Evolutionary conservation across 1,140 invertebrate genomes (phyloP), one percentile per base, ranked within the genome.

Genomic region (Apis cerana): DNA sequence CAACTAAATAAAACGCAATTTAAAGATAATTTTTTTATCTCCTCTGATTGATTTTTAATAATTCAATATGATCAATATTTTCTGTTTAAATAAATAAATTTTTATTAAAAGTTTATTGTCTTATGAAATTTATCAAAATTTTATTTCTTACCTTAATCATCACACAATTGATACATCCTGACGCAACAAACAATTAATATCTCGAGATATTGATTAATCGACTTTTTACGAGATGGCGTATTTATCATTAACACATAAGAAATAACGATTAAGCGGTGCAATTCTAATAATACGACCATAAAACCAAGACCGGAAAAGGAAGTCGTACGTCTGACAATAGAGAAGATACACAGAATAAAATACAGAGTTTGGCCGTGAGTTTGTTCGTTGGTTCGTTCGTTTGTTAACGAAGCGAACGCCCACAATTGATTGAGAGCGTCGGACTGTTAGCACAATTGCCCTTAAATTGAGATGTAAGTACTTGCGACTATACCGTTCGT

Each of bases 391-490:
- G 43, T 78, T 70, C 56, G 61, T 80, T 65, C 52, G 74, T 68
- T 50, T 64, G 74, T 52, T 48, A 58, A 62, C 58, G 64, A 80
- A 62, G 52, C 76, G 13, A 33, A 83, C 82, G 76, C 82, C 75
- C 76, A 83, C 82, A 61, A 68, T 70, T 59, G 75, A 69, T 71
- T 70, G 76, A 58, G 69, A 80, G 59, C 78, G 78, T 61, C 59
- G 48, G 67, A 80, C 69, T 67, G 79, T 75, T 72, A 58, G 17
- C 69, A 67, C 79, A 81, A 81, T 81, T 81, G 79, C 71, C 52
- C 71, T 61, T 75, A 79, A 83, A 78, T 83, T 83, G 76, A 83
- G 59, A 81, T 27, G 79, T 43, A 43, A 43, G 33, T 75, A 75
- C 70, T 67, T 75, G 58, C n/a, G 61, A 65, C 50, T 27, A 67